Percentiles rank a stretch among this genome's conserved stretches.
Conservation (phyloP, 2,888 invertebrate species). For the Autographa gamma region DNA sequence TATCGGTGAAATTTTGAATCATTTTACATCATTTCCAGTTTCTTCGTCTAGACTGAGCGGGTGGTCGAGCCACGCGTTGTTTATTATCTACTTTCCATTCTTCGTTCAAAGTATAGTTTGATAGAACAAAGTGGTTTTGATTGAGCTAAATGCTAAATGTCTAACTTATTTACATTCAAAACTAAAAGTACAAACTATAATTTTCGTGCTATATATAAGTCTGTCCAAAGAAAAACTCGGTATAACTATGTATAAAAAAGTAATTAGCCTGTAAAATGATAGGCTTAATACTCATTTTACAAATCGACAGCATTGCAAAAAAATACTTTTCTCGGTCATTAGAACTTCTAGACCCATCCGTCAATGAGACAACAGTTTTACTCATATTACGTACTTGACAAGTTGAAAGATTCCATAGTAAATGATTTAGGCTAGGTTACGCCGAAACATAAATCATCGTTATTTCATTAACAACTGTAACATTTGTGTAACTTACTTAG, state of each 20-base stretch:
- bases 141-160: conserved; percentile 21
- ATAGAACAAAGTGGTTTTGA: conserved; percentile 6
- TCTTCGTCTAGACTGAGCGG: conserved; percentile 55
- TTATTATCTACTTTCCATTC: conserved; percentile 44
- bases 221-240: no score
- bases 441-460: not conserved
- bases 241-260: no score
- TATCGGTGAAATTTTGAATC: conserved; percentile 64
- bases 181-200: not conserved
- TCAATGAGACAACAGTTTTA: not conserved
- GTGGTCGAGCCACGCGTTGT: conserved; percentile 37
- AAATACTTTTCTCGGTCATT: not conserved
- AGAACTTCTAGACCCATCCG: no score
- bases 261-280: no score
- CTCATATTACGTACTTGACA: not conserved
- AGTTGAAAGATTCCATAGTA: not conserved
- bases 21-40: conserved; percentile 59
- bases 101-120: conserved; percentile 19
- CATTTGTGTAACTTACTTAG: not conserved
- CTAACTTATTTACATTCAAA: not conserved
- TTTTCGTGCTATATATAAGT: no score
- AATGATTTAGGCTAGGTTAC: not conserved
- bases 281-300: no score
- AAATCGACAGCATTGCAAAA: no score
- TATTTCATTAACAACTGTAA: not conserved